Evolutionary conservation across 1,140 invertebrate genomes (phyloP), one percentile per base, ranked within the genome.

Genomic region (Brachionus koreanus): DNA sequence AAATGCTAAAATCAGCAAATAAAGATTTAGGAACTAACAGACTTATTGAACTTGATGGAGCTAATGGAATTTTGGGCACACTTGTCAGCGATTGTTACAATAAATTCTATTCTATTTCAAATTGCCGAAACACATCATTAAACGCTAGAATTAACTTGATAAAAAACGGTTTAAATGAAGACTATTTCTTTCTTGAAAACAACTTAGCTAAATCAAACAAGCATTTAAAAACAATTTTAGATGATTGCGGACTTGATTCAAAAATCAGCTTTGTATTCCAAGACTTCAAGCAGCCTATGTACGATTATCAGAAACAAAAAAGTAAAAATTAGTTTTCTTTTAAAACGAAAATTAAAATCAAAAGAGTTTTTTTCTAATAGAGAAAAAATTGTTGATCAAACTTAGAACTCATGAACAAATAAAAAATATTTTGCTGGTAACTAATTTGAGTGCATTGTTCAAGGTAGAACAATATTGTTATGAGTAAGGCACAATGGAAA

Each of bases 381-480:
- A 61, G 35, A 79, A 79, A 42, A 65, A 79, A 43, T n/a, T 42
- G 6, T 23, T 79, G 16, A 61, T 79, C 29, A 49, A 61, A 13
- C 61, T 79, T 7, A 37, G 76, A 79, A 10, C 76, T 42, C 19
- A 25, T 37, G 35, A 57, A 39, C 76, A 79, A 43, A 65, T 79
- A 10, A 79, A 79, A 65, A 61, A 23, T 12, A 57, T 79, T 19
- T 23, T 79, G n/a, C 23, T 79, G 5, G 49, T 79, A 19, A 79
- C 49, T 7, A 79, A 65, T 65, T 25, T 61, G 23, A 61, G 19
- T 43, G 49, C 76, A 5, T 61, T 61, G 57, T 79, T 79, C 49
- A 79, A 79, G 57, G 9, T 79, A 16, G 76, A 79, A 79, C 61
- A 79, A 61, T 79, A 79, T 65, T 57, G 76, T 39, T 79, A 79